Evolutionary conservation across 1,140 invertebrate species (phyloP), one percentile per base, ranked within the genome.

Genomic region (Lordiphosa mommai): DNA sequence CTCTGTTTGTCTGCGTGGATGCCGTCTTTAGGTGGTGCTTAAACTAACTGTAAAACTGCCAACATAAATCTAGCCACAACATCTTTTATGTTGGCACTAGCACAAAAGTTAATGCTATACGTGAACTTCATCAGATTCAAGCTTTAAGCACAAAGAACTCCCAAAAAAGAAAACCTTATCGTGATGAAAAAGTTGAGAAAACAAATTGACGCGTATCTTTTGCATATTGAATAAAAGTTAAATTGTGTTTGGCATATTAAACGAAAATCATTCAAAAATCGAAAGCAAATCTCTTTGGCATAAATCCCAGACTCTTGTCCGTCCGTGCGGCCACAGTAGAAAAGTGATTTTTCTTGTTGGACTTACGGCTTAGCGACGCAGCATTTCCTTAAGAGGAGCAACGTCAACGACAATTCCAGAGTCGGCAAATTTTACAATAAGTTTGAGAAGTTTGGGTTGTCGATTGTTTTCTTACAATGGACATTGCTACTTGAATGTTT

Each of bases 51-150:
- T 79, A 86, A 86, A 85, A 85, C 60, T 85, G 79, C 68, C 80
- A 85, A 80, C 79, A 85, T 85, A 85, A 85, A 85, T 85, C 80
- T 79, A 68, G 72, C 72, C 79, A 76, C 79, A 85, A 79, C 80
- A 86, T 86, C 72, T 59, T 86, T 82, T 71, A 82, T 66, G 59
- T 76, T 86, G 34, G 53, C 74, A 79, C 58, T 67, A 70, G 44
- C 56, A 56, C n/a, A 58, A 48, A 67, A 84, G 61, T 77, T 72
- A 65, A 72, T 82, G 72, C 48, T 33, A 47, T 55, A 74, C 56
- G 72, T 74, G 58, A 60, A 44, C 44, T 17, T 17, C 30, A 49
- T 20, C 16, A 49, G 10, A n/a, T 23, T 33, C 8, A 43, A 55
- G 14, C 30, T 55, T 36, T 33, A 55, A 43, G 41, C 9, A 9